phyloP scores from a whole-genome alignment of 1,140 invertebrate genomes.

The Papilio glaucus region DNA sequence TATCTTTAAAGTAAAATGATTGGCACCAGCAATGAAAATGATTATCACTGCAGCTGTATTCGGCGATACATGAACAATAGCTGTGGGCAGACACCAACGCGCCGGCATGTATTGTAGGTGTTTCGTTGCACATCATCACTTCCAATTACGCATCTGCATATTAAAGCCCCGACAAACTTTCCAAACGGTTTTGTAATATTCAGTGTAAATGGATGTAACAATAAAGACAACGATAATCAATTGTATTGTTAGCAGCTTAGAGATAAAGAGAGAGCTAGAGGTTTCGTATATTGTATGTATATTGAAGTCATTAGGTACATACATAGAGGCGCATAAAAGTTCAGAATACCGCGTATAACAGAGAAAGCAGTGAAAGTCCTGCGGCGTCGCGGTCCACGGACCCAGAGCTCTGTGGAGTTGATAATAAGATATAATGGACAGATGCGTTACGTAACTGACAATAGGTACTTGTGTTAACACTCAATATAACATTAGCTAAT shows the following conservation, averaged over 20 bases:
- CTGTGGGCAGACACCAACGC: conserved; percentile 62
- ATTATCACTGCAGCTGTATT: conserved; percentile 20
- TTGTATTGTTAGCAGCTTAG: conserved; percentile 66
- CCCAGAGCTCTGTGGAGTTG: conserved; percentile 55
- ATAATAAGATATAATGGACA: conserved; percentile 37
- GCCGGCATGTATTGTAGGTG: conserved; percentile 62
- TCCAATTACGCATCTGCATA: conserved; percentile 65
- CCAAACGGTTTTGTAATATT: conserved; percentile 72
- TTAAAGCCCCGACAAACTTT: conserved; percentile 67
- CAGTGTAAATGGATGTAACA: conserved; percentile 59
- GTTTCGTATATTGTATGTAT: conserved; percentile 43
- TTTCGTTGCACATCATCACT: conserved; percentile 74
- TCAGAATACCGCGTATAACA: conserved; percentile 62
- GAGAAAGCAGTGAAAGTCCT: conserved; percentile 80
- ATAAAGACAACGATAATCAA: conserved; percentile 74
- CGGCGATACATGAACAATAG: conserved; percentile 54
- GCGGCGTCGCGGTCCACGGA: conserved; percentile 46
- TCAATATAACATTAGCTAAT: conserved; percentile 15
- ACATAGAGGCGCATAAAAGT: conserved; percentile 56
- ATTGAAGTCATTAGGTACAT: conserved; percentile 54
- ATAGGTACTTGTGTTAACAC: conserved; percentile 8
- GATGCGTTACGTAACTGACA: conserved; percentile 23
- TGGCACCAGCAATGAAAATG: neutral
- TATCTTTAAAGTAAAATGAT: neutral
- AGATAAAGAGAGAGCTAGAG: conserved; percentile 78